Conservation (phyloP, 2,888 invertebrate species). For the Slavum lentiscoides region DNA sequence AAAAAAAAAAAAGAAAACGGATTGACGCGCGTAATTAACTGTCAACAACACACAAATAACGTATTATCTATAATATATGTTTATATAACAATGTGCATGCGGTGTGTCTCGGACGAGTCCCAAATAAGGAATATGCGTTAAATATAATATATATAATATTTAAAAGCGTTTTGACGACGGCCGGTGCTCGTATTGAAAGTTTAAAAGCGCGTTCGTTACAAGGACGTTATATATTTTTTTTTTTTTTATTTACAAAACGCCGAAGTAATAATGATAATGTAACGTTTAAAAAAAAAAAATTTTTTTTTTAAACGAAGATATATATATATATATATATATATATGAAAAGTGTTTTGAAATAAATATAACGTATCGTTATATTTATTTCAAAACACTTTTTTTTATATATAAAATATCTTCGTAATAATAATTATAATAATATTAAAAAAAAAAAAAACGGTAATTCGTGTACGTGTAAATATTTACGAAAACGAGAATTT, state of each 20-base stretch:
- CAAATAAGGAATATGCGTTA: constrained; percentile 28
- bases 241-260: neutral
- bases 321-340: no score
- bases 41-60: constrained; percentile 15
- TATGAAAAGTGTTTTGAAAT: constrained; percentile 7
- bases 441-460: no score
- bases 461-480: no score
- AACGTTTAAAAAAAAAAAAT: neutral
- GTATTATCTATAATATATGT: no score
- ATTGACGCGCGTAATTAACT: constrained; percentile 39
- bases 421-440: no score
- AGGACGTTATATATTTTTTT: constrained; percentile 2
- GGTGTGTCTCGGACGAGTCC: constrained; percentile 30
- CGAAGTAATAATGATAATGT: neutral
- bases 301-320: no score
- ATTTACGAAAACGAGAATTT: no score
- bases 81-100: neutral
- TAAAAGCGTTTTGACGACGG: constrained; percentile 11
- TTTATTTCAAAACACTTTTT: no score
- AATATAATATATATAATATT: no score
- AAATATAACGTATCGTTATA: neutral
- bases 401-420: no score
- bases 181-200: constrained; percentile 21
- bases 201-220: constrained; percentile 21
- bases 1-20: no score